Conservation (phyloP, 2,888 invertebrate species). For the Axea sp. region DNA sequence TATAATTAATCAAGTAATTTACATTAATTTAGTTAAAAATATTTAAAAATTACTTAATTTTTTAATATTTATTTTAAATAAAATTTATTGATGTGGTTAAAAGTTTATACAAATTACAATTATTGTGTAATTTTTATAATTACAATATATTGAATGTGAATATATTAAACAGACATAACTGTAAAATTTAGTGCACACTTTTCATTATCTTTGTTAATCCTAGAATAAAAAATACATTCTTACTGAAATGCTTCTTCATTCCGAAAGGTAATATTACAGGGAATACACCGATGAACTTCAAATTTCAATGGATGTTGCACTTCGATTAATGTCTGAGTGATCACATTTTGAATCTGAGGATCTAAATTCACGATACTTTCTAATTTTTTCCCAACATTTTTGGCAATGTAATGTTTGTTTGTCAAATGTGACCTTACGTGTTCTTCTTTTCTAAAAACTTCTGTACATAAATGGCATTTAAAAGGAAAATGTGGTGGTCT, state of each 20-base stretch:
- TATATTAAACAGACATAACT: no score
- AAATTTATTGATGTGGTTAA: no score
- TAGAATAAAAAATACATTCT: constrained; percentile 18
- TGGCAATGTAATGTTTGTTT: constrained; percentile 43
- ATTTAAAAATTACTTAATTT: no score
- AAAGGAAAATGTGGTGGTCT: constrained; percentile 68
- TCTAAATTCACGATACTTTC: constrained; percentile 13
- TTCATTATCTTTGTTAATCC: no score
- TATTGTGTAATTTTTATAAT: no score
- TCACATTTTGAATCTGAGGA: constrained; percentile 11
- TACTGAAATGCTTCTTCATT: constrained; percentile 70
- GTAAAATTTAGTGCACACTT: no score
- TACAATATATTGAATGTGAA: no score
- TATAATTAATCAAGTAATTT: no score
- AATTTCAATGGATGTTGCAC: constrained; percentile 35
- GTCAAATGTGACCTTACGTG: constrained; percentile 66
- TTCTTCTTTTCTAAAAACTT: constrained; percentile 68
- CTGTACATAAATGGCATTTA: constrained; percentile 71
- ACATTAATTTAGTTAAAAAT: no score
- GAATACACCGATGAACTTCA: constrained; percentile 59
- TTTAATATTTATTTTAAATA: no score
- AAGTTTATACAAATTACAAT: no score
- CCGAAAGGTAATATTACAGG: constrained; percentile 69
- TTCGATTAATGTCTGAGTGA: constrained; percentile 37
- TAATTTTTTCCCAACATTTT: background rate